These are phyloP conservation scores for Liposcelis brunnea DNA, from an alignment of 2,888 invertebrate genomes.

Conservation along the genomic window DNA sequence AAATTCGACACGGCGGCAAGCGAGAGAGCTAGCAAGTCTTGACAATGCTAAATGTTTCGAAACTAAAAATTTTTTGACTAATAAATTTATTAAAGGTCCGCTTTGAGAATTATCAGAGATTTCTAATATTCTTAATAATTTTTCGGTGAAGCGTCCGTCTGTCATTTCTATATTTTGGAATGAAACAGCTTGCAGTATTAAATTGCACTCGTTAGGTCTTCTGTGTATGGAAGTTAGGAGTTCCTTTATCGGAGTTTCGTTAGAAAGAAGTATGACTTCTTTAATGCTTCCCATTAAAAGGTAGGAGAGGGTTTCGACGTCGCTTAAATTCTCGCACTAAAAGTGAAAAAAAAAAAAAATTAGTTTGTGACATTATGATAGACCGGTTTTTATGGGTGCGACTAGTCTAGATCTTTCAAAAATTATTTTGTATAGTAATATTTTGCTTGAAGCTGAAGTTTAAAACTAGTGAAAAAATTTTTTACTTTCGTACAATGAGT, in stretches of 20 bases:
- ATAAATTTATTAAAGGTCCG: constrained; percentile 44
- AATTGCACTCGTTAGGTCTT: constrained; percentile 10
- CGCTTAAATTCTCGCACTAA: constrained; percentile 48
- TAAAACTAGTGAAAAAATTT: too few relatives aligned
- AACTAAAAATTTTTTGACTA: constrained; percentile 45
- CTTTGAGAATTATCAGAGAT: constrained; percentile 52
- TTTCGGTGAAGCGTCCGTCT: constrained; percentile 43
- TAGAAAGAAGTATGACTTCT: constrained; percentile 39
- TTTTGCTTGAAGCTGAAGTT: too few relatives aligned
- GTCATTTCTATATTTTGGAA: constrained; percentile 14
- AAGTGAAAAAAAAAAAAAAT: constrained; percentile 17
- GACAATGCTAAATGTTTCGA: constrained; percentile 48
- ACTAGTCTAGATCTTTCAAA: too few relatives aligned
- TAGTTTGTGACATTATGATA: background rate
- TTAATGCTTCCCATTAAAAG: constrained; percentile 54
- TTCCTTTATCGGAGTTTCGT: constrained; percentile 11
- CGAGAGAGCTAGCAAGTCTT: constrained; percentile 52
- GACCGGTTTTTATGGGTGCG: background rate
- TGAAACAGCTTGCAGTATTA: constrained; percentile 12
- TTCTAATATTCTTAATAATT: constrained; percentile 48
- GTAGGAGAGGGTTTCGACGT: constrained; percentile 59
- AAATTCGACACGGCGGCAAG: constrained; percentile 34
- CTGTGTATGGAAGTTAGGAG: constrained; percentile 12
- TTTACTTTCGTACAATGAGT: too few relatives aligned
- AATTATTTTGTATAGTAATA: too few relatives aligned